Evolutionary conservation across 2,888 invertebrate species (phyloP).

Genomic region (Synanthedon vespiformis): DNA sequence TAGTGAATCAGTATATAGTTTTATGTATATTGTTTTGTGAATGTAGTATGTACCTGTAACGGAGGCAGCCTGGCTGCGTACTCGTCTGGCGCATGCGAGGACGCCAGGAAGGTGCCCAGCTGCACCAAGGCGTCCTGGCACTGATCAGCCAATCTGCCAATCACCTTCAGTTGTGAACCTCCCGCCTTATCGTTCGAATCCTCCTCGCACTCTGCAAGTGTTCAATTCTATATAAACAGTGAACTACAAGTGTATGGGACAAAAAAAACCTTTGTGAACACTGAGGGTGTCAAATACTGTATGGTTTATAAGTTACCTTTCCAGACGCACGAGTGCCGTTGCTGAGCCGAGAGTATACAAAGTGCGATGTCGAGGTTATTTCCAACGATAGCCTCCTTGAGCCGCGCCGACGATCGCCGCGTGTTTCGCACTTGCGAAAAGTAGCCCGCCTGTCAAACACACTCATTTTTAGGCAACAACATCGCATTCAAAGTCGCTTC

Average conservation of each 20-base stretch:
- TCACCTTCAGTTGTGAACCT: slow-evolving; percentile 87
- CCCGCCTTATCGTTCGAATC: slow-evolving; percentile 69
- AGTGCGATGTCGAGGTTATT: slow-evolving; percentile 94
- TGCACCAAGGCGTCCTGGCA: slow-evolving; percentile 99
- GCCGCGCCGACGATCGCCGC: slow-evolving; percentile 91
- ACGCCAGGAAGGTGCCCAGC: slow-evolving; percentile 95
- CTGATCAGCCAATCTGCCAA: slow-evolving; percentile 88
- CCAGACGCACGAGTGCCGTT: slow-evolving; percentile 92
- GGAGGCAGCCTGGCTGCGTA: slow-evolving; percentile 90
- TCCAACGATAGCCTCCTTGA: slow-evolving; percentile 95
- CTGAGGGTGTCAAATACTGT: no score
- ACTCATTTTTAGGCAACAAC: slow-evolving; percentile 15
- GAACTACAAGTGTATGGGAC: no score
- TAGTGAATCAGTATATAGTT: no score
- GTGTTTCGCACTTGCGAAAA: slow-evolving; percentile 97
- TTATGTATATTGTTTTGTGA: no score
- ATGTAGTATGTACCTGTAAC: slow-evolving; percentile 58
- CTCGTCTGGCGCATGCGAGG: slow-evolving; percentile 94
- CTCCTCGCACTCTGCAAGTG: slow-evolving; percentile 36
- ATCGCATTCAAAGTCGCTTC: not conserved
- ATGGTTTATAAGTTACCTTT: slow-evolving; percentile 57
- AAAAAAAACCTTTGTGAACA: no score
- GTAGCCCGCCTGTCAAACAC: slow-evolving; percentile 84
- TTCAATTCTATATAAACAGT: not conserved
- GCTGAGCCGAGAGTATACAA: slow-evolving; percentile 96